phyloP scores from a whole-genome alignment of 1,140 invertebrate genomes.

The Dreissena rostriformis region DNA sequence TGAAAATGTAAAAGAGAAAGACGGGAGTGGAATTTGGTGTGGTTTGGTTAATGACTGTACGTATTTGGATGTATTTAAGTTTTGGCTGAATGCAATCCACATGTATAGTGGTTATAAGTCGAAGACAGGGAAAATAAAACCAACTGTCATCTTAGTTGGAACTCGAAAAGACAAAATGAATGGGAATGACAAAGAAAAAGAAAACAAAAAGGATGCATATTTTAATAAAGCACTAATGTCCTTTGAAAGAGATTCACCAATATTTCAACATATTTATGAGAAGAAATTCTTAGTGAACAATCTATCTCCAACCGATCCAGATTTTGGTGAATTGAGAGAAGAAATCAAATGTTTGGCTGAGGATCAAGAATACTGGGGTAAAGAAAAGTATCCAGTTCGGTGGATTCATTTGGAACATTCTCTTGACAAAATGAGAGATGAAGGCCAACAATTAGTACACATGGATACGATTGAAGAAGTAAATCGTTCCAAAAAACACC shows the following conservation, averaged over 20 bases:
- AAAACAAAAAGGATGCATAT: conserved; percentile 30
- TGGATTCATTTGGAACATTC: conserved; percentile 32
- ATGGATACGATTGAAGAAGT: not conserved
- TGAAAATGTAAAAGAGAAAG: conserved; percentile 1
- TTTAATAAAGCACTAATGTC: conserved; percentile 38
- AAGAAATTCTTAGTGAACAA: conserved; percentile 40
- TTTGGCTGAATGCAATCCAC: conserved; percentile 39
- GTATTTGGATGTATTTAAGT: conserved; percentile 40
- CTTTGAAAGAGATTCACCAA: not conserved
- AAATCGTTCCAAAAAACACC: too few relatives aligned
- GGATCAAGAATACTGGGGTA: conserved; percentile 24
- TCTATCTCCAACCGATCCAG: not conserved
- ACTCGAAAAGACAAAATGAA: conserved; percentile 35
- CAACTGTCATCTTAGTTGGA: conserved; percentile 30
- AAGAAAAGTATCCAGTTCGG: conserved; percentile 7
- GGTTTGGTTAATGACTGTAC: conserved; percentile 26
- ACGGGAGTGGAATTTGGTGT: conserved; percentile 12
- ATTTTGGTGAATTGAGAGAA: not conserved
- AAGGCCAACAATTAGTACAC: conserved; percentile 21
- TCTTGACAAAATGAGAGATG: conserved; percentile 2
- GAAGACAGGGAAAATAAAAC: not conserved
- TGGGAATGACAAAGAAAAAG: conserved; percentile 27
- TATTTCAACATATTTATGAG: not conserved
- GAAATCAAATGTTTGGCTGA: conserved; percentile 1
- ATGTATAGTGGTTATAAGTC: conserved; percentile 21